These are phyloP conservation scores for Cariama cristata DNA, from an alignment of 2,113 vertebrate genomes.

Conservation along the genomic window DNA sequence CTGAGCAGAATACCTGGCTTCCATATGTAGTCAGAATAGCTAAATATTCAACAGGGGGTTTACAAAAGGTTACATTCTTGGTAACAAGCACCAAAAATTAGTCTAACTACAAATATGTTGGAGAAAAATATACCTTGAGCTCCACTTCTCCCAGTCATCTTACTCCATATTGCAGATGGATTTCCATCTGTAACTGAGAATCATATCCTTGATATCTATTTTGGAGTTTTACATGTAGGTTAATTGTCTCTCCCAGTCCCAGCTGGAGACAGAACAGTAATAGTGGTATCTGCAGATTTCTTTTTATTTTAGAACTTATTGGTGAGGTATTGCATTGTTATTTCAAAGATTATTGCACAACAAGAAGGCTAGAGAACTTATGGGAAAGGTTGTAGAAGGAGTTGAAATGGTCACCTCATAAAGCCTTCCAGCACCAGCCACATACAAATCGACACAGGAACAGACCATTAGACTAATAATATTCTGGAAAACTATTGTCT, in stretches of 20 bases:
- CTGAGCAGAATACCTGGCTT: background rate
- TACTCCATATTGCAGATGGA: background rate
- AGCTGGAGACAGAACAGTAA: background rate
- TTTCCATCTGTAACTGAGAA: background rate
- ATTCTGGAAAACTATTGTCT: background rate
- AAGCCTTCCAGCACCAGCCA: background rate
- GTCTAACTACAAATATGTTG: background rate
- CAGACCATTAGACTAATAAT: background rate
- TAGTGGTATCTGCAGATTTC: background rate
- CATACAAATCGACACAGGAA: background rate
- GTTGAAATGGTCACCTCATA: background rate
- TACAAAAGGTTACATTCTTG: background rate
- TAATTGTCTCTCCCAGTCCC: background rate
- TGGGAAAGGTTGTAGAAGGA: background rate
- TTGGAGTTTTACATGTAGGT: background rate
- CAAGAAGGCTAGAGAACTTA: background rate
- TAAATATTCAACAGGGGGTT: fast-evolving
- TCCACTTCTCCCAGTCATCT: background rate
- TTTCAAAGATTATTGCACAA: background rate
- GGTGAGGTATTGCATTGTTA: background rate
- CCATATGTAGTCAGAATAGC: background rate
- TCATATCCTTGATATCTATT: background rate
- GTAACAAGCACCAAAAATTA: background rate
- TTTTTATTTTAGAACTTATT: background rate
- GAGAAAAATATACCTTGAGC: background rate